Evolutionary conservation across 2,797 vertebrate genomes (phyloP).

Genomic region (Eulemur mongoz): DNA sequence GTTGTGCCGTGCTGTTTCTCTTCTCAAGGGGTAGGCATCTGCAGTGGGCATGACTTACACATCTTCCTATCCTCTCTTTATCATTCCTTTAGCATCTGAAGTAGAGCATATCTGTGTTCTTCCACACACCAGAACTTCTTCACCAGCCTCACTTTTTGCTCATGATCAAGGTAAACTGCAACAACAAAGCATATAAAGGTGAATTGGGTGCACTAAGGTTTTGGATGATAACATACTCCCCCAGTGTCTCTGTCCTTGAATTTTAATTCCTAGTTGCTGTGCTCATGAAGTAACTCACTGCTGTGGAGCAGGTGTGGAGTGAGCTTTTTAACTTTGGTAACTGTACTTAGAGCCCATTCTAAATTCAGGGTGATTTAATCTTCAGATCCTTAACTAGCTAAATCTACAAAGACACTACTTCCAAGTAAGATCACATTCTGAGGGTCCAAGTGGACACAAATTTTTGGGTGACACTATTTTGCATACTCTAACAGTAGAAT

Average conservation of each 20-base stretch:
- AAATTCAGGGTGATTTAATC: not conserved
- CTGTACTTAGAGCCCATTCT: not conserved
- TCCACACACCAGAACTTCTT: not conserved
- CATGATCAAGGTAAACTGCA: not conserved
- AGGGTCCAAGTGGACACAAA: not conserved
- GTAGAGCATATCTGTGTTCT: not conserved
- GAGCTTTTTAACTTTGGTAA: not conserved
- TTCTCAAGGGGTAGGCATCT: not conserved
- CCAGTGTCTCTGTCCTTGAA: not conserved
- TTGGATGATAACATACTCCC: rapidly evolving
- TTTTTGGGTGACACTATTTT: not conserved
- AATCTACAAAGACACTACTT: not conserved
- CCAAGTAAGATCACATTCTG: not conserved
- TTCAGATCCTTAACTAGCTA: not conserved
- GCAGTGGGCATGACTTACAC: no score
- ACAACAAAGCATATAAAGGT: not conserved
- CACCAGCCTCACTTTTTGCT: not conserved
- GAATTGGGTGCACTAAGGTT: not conserved
- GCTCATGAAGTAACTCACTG: not conserved
- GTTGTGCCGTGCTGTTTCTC: not conserved
- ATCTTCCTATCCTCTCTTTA: not conserved
- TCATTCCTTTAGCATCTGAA: not conserved
- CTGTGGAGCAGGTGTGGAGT: not conserved
- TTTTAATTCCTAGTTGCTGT: not conserved
- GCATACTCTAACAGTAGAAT: no score